Evolutionary conservation across 2,797 vertebrate species (phyloP).

Genomic region (Calcarius lapponicus): DNA sequence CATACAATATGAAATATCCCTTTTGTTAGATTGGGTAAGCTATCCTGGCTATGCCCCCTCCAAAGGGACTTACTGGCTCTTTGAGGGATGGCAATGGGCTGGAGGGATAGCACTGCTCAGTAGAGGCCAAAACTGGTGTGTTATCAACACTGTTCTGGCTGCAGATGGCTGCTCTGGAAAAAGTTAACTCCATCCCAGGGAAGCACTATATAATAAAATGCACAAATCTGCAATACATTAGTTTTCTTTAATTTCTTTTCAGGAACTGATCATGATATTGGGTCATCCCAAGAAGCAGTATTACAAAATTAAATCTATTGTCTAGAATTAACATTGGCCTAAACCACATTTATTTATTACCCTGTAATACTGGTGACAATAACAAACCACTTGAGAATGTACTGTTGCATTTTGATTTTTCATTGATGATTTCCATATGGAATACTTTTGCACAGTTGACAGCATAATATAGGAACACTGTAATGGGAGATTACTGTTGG

Average conservation of each 20-base stretch:
- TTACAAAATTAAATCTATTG: background rate
- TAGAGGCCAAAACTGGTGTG: background rate
- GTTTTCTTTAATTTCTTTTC: background rate
- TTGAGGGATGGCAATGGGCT: background rate
- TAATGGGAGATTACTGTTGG: constrained; percentile 39
- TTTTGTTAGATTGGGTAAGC: background rate
- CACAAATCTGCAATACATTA: background rate
- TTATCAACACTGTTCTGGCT: background rate
- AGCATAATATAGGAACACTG: constrained; percentile 7
- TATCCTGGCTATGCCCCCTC: background rate
- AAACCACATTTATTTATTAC: background rate
- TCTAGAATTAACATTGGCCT: background rate
- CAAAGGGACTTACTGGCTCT: background rate
- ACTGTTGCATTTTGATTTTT: background rate
- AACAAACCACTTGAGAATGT: background rate
- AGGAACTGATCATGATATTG: background rate
- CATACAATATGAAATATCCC: background rate
- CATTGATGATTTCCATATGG: background rate
- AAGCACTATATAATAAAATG: background rate
- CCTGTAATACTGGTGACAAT: background rate
- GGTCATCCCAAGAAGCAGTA: background rate
- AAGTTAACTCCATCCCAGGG: background rate
- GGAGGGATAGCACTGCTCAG: background rate
- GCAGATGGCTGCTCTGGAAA: background rate
- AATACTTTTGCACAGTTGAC: background rate